Evolutionary conservation across 2,888 invertebrate genomes (phyloP).

Genomic region (Phyto melanocephala): DNA sequence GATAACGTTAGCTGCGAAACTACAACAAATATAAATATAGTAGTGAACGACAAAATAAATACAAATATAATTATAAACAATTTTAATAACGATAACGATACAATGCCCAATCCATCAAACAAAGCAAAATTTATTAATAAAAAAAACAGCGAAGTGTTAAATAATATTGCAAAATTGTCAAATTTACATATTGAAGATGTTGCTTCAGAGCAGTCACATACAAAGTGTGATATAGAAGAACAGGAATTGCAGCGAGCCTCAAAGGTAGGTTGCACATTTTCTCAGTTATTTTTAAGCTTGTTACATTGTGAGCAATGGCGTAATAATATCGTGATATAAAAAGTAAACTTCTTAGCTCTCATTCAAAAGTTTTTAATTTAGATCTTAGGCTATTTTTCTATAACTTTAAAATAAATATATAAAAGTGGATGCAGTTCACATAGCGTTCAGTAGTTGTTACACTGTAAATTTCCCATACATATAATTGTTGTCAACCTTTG

Average conservation of each 20-base stretch:
- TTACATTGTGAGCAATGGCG: too few relatives aligned
- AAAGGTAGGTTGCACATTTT: conserved; percentile 72
- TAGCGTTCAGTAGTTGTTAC: too few relatives aligned
- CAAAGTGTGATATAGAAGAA: conserved; percentile 81
- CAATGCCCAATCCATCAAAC: conserved; percentile 53
- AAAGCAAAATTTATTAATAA: conserved; percentile 35
- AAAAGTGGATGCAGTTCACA: too few relatives aligned
- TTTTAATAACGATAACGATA: conserved; percentile 43
- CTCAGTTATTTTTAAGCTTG: background rate
- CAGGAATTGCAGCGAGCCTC: conserved; percentile 82
- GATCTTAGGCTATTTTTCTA: too few relatives aligned
- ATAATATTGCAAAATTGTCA: conserved; percentile 76
- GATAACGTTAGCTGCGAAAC: conserved; percentile 20
- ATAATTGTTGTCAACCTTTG: too few relatives aligned
- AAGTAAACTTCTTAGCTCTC: too few relatives aligned
- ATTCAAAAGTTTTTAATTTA: too few relatives aligned
- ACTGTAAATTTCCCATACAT: too few relatives aligned
- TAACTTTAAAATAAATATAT: too few relatives aligned
- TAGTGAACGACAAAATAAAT: background rate
- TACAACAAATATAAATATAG: background rate
- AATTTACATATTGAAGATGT: conserved; percentile 80
- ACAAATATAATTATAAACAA: conserved; percentile 21
- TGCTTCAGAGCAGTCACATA: conserved; percentile 67
- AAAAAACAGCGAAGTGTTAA: conserved; percentile 45
- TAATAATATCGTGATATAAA: too few relatives aligned